Evolutionary conservation across 2,113 vertebrate genomes (phyloP).

Genomic region (Tor tambroides): DNA sequence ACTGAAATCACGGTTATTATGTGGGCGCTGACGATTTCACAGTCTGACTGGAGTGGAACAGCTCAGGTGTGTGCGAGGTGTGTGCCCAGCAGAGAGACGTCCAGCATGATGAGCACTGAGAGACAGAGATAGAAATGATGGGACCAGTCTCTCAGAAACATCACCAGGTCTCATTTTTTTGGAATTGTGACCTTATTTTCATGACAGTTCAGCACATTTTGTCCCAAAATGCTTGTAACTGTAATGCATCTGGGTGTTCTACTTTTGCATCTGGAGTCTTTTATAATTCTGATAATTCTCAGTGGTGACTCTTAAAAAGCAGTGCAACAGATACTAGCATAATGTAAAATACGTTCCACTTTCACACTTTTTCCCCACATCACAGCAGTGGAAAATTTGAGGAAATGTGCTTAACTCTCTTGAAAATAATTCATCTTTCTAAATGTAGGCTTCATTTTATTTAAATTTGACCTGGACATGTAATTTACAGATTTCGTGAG

Average conservation of each 20-base stretch:
- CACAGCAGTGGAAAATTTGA: background rate
- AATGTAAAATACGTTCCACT: background rate
- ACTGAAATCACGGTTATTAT: constrained; percentile 23
- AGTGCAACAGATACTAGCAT: background rate
- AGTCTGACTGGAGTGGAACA: background rate
- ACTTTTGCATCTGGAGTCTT: background rate
- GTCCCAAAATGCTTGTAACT: background rate
- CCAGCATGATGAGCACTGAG: constrained; percentile 1
- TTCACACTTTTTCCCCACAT: background rate
- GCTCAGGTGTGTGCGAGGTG: constrained; percentile 18
- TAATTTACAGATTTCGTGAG: background rate
- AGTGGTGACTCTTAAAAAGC: too few species aligned
- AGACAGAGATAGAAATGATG: background rate
- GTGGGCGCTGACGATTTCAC: background rate
- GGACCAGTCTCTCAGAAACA: background rate
- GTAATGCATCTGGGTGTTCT: background rate
- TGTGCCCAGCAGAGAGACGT: background rate
- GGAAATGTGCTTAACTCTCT: background rate
- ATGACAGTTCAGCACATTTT: background rate
- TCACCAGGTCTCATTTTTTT: background rate
- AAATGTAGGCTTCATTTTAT: background rate
- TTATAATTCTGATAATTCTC: background rate
- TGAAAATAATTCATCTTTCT: background rate
- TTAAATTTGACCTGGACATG: background rate
- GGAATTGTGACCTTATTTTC: background rate